phyloP scores from a whole-genome alignment of 2,113 vertebrate genomes.

The Circaetus cinerascens region DNA sequence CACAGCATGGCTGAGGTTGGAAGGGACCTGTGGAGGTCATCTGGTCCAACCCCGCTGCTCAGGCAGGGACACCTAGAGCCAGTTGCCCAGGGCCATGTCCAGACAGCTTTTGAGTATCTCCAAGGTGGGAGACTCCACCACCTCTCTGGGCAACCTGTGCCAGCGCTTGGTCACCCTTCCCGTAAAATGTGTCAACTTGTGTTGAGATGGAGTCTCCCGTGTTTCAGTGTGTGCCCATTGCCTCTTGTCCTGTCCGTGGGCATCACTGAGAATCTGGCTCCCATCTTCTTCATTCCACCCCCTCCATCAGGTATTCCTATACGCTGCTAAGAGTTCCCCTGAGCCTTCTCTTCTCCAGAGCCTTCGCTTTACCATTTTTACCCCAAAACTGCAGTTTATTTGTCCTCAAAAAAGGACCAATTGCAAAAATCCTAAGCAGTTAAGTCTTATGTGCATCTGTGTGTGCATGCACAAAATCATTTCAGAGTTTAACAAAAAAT shows the following conservation, averaged over 20 bases:
- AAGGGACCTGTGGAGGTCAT: background rate
- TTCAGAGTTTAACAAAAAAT: background rate
- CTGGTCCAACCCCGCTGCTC: background rate
- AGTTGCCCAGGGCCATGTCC: background rate
- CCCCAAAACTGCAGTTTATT: background rate
- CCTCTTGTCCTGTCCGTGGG: background rate
- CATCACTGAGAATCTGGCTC: background rate
- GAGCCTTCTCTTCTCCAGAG: background rate
- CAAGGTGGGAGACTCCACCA: too few relatives aligned
- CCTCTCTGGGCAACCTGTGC: background rate
- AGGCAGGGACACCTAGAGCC: background rate
- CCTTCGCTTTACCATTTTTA: background rate
- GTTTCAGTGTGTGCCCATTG: background rate
- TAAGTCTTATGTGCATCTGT: background rate
- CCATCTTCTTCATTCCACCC: background rate
- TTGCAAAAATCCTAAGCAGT: background rate
- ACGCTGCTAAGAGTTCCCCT: background rate
- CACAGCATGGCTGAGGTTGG: background rate
- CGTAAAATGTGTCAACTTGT: background rate
- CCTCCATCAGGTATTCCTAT: background rate
- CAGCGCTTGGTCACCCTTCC: background rate
- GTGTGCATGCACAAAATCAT: background rate
- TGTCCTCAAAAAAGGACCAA: background rate
- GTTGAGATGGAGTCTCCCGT: background rate
- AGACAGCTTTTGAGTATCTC: background rate